Conservation (phyloP, 2,113 vertebrate species). For the Ictalurus punctatus region DNA sequence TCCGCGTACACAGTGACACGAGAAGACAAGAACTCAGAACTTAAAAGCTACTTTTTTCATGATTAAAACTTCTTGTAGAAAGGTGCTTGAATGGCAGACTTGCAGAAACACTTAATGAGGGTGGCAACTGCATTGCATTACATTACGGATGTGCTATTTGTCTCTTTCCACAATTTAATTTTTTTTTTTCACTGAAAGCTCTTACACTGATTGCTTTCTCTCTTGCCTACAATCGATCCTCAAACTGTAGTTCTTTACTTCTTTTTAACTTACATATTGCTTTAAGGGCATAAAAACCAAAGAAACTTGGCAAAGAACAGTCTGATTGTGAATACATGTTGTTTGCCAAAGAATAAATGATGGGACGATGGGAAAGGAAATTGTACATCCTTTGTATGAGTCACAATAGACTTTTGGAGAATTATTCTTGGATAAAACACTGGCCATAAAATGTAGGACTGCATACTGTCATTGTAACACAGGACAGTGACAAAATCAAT, state of each 20-base stretch:
- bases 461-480: constrained; percentile 23
- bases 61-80: constrained; percentile 23
- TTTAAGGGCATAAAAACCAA: constrained; percentile 2
- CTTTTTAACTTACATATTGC: constrained; percentile 13
- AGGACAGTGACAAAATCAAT: constrained; percentile 16
- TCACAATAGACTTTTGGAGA: constrained; percentile 1
- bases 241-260: constrained; percentile 11
- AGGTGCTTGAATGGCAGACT: constrained; percentile 6
- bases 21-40: not conserved
- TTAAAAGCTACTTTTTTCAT: constrained; percentile 17
- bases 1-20: not conserved
- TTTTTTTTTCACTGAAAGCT: constrained; percentile 41
- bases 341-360: constrained; percentile 31
- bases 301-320: not conserved
- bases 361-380: constrained; percentile 15
- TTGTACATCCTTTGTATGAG: constrained; percentile 38
- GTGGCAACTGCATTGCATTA: constrained; percentile 27
- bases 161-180: constrained; percentile 40
- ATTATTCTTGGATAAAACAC: constrained; percentile 15
- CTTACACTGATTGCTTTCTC: constrained; percentile 50
- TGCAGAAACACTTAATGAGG: constrained; percentile 32
- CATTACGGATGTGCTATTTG: constrained; percentile 7
- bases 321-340: not conserved
- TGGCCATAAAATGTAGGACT: constrained; percentile 17
- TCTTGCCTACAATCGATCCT: constrained; percentile 32